Conservation (phyloP, 2,888 invertebrate species). For the Troides helena region DNA sequence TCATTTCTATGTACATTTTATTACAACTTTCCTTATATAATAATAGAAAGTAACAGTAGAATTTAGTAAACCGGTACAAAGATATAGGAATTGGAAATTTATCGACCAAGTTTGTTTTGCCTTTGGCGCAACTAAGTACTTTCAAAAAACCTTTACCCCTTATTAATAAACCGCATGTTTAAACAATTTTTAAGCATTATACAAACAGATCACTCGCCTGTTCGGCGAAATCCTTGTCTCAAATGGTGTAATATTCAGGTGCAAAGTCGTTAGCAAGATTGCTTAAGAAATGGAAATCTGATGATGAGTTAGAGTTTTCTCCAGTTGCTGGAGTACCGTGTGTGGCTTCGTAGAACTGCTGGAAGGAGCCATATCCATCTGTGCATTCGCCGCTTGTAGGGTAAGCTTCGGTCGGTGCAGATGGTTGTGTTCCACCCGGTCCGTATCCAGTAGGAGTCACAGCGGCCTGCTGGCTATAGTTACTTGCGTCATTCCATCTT, state of each 20-base stretch:
- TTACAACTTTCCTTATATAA: slow-evolving; percentile 56
- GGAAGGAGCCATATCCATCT: slow-evolving; percentile 85
- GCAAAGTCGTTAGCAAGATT: slow-evolving; percentile 95
- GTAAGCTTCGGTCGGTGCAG: slow-evolving; percentile 61
- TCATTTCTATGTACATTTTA: slow-evolving; percentile 66
- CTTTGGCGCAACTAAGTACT: slow-evolving; percentile 56
- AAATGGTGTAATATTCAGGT: slow-evolving; percentile 91
- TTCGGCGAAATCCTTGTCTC: slow-evolving; percentile 79
- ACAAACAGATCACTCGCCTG: slow-evolving; percentile 78
- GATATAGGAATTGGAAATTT: slow-evolving; percentile 48
- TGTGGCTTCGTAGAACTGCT: slow-evolving; percentile 84
- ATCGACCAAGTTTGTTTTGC: slow-evolving; percentile 46
- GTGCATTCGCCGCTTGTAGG: slow-evolving; percentile 76
- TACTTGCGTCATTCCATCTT: slow-evolving; percentile 72
- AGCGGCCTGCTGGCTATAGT: slow-evolving; percentile 55
- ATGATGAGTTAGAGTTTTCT: slow-evolving; percentile 94
- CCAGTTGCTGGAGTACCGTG: slow-evolving; percentile 79
- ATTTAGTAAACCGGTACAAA: slow-evolving; percentile 51
- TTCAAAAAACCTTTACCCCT: slow-evolving; percentile 46
- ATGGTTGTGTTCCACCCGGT: slow-evolving; percentile 45
- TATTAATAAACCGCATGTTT: slow-evolving; percentile 29
- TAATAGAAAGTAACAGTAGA: slow-evolving; percentile 46
- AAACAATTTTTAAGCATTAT: slow-evolving; percentile 45
- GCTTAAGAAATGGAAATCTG: slow-evolving; percentile 95
- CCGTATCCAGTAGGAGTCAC: slow-evolving; percentile 51